Base-by-base conservation (phyloP, 2,888 invertebrate species). In the Gastracanthus pulcherrimus region DNA sequence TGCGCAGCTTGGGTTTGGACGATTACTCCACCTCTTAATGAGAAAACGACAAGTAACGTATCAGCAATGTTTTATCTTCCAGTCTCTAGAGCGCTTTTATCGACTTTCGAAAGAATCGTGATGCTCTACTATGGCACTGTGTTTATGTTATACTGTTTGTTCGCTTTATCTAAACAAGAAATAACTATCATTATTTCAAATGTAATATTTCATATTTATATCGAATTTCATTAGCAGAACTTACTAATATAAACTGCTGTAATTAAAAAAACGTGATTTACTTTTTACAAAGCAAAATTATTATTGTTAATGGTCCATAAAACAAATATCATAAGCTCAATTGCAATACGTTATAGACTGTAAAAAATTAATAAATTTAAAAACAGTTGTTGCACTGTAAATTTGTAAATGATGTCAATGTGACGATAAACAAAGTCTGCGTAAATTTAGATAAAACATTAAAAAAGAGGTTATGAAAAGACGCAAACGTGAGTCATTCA, bases 381-480 rank as follows among this genome's bases (percentile, higher is more conserved):
- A n/a, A n/a, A n/a, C n/a, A n/a, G n/a, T n/a, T n/a, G n/a, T n/a
- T n/a, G n/a, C n/a, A n/a, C 9, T 38, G 9, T 9, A 9, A 38
- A 38, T 38, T 38, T 38, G 4, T 38, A 6, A 9, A 38, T 38
- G n/a, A 2, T 51, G 51, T n/a, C 16, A 41, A 9, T 2, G 16
- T n/a, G n/a, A 51, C 29, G 29, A 0, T 11, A 58, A n/a, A 7
- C 4, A 34, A 31, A 6, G 34, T 64, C n/a, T 64, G 36, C 19
- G 19, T 19, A 19, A 16, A 34, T 55, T 55, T 13, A 19, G 26
- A 64, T 16, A 62, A 62, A 62, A 62, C 29, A 62, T 36, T 16
- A 66, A 38, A 34, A 66, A 23, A 66, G 66, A 41, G 66, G 66
- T 66, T 66, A 41, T 62, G 62, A 34, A 62, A 34, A 34, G n/a